These are phyloP conservation scores for Tadarida brasiliensis DNA, from an alignment of 2,797 vertebrate species.

Conservation along the genomic window DNA sequence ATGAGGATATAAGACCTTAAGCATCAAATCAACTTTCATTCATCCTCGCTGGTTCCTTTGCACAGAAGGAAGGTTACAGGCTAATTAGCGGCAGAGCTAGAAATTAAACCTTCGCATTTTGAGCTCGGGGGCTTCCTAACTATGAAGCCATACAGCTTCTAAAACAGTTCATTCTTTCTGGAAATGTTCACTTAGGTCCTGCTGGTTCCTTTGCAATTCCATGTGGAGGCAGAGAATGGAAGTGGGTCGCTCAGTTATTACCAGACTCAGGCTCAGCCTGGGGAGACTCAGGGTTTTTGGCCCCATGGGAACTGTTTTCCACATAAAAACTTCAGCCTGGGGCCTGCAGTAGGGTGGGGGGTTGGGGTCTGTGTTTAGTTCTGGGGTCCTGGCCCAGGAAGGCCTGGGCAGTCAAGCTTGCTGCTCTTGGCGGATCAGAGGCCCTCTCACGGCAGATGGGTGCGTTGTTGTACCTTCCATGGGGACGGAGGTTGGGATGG, in stretches of 20 bases:
- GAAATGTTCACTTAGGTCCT: not conserved
- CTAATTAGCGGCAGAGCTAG: not conserved
- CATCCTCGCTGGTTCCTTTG: not conserved
- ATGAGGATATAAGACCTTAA: not conserved
- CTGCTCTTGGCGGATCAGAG: not conserved
- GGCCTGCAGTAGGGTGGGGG: not conserved
- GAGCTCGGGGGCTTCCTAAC: not conserved
- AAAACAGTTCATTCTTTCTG: not conserved
- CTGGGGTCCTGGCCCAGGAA: not conserved
- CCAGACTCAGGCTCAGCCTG: not conserved
- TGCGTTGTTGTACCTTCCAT: not conserved
- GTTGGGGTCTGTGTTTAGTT: not conserved
- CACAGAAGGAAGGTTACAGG: fast-evolving
- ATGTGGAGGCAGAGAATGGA: not conserved
- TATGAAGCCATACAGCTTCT: not conserved
- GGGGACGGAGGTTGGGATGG: too few species aligned
- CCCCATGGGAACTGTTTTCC: not conserved
- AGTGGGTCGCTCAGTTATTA: not conserved
- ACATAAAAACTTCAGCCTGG: not conserved
- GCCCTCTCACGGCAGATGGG: not conserved
- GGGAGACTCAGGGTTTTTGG: not conserved
- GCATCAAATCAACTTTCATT: not conserved
- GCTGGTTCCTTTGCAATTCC: not conserved
- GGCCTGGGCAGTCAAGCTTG: not conserved
- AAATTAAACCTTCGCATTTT: not conserved